Base-by-base conservation (phyloP, 2,888 invertebrate species). In the Campopleginae sp. region DNA sequence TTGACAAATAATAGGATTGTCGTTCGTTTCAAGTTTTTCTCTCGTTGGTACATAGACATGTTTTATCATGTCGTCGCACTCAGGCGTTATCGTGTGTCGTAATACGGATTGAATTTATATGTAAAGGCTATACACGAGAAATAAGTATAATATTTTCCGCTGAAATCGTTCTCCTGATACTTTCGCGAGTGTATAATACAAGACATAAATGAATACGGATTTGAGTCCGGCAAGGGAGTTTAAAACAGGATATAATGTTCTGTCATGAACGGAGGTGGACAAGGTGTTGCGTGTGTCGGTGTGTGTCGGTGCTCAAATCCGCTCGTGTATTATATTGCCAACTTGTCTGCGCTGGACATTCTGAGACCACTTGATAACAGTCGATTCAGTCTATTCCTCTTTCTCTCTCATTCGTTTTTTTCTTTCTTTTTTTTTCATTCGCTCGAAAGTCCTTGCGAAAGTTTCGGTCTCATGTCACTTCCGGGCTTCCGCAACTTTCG, bases 401-500 rank as follows among this genome's bases (percentile, higher is more conserved):
- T 42, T 42, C 58, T 54, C 76, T 61, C 12, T n/a, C 19, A 46
- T 42, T 80, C 42, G 61, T 31, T 58, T 63, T 80, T 38, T 76
- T 48, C 48, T 38, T 48, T 51, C 19, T 63, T 80, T 38, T 76
- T 48, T 63, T 38, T 48, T 51, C 19, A 38, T 54, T 27, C 66
- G 54, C 77, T 66, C n/a, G 89, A 88, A 87, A 88, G 88, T 83
- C 86, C 80, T 79, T 87, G 89, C 86, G 89, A 90, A 90, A 88
- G 88, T 88, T 87, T 88, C 81, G 86, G 88, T 85, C 83, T 88
- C 88, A 86, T 87, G 70, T 68, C 86, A 89, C 88, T 89, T 89
- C 89, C 89, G 86, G 87, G 88, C 88, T 89, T 90, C 89, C 89
- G 89, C 86, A 87, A 89, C 89, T 90, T 89, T 89, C 88, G 86